Evolutionary conservation across 2,888 invertebrate genomes (phyloP).

Genomic region (Brachypalpus laphriformis): DNA sequence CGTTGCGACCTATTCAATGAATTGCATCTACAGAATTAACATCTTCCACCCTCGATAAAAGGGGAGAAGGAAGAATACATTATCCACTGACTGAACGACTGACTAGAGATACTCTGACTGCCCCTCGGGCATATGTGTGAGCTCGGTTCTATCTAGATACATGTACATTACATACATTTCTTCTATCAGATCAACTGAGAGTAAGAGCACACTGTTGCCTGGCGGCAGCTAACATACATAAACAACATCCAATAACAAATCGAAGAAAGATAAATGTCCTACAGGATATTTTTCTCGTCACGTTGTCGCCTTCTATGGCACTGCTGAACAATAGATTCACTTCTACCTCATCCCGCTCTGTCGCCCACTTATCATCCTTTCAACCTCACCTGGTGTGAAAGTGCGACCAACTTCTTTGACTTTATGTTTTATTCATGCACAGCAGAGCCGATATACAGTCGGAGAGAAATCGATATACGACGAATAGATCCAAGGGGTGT

Average conservation of each 20-base stretch:
- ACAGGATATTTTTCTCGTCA: slow-evolving; percentile 64
- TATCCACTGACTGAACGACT: slow-evolving; percentile 12
- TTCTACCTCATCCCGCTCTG: not conserved
- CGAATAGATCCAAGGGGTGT: not conserved
- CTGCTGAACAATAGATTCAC: slow-evolving; percentile 31
- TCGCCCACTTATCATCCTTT: slow-evolving; percentile 46
- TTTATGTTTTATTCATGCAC: slow-evolving; percentile 68
- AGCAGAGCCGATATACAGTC: not conserved
- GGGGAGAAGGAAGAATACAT: not conserved
- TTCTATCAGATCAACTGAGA: not conserved
- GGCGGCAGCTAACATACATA: slow-evolving; percentile 40
- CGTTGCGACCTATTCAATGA: slow-evolving; percentile 49
- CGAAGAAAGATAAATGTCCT: slow-evolving; percentile 66
- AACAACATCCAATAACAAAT: slow-evolving; percentile 44
- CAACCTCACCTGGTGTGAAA: slow-evolving; percentile 53
- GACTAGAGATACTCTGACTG: not conserved
- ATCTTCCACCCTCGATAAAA: slow-evolving; percentile 24
- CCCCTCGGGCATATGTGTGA: slow-evolving; percentile 3
- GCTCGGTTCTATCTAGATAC: slow-evolving; percentile 33
- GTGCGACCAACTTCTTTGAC: slow-evolving; percentile 52
- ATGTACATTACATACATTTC: too few species aligned
- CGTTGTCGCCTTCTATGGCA: slow-evolving; percentile 27
- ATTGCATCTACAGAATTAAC: slow-evolving; percentile 58
- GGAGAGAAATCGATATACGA: not conserved
- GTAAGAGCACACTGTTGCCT: slow-evolving; percentile 1